Evolutionary conservation across 2,888 invertebrate species (phyloP).

Genomic region (Neelides folsomi): DNA sequence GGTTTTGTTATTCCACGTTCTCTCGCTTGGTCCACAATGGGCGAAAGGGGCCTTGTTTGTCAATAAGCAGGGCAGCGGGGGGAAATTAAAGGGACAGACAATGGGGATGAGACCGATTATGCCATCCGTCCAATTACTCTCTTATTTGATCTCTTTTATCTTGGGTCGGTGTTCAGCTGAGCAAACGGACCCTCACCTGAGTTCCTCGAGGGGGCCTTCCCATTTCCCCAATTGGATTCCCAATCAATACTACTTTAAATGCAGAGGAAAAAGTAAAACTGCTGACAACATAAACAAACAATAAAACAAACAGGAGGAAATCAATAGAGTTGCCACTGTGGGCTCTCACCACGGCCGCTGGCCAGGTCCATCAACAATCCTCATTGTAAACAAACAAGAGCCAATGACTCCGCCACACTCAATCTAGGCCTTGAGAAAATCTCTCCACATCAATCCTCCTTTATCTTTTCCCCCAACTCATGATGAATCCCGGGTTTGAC

Average conservation of each 20-base stretch:
- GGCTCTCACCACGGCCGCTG: slow-evolving; percentile 1
- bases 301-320: slow-evolving; percentile 34
- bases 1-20: not conserved
- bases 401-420: too few species aligned
- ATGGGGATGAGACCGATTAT: not conserved
- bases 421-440: too few species aligned
- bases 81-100: too few species aligned
- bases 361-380: slow-evolving; percentile 1
- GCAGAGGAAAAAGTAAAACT: slow-evolving; percentile 33
- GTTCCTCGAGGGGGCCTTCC: not conserved
- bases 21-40: too few species aligned
- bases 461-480: too few species aligned
- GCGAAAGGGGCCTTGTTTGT: too few species aligned
- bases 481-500: too few species aligned
- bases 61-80: too few species aligned
- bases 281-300: slow-evolving; percentile 35
- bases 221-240: slow-evolving; percentile 11
- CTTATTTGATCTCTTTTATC: slow-evolving; percentile 10
- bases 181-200: slow-evolving; percentile 2
- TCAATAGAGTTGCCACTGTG: slow-evolving; percentile 28
- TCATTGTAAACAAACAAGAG: not conserved
- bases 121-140: slow-evolving; percentile 5
- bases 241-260: slow-evolving; percentile 34
- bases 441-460: too few species aligned
- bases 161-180: slow-evolving; percentile 8